Conservation (phyloP, 2,113 vertebrate genomes). For the Peromyscus polionotus region DNA sequence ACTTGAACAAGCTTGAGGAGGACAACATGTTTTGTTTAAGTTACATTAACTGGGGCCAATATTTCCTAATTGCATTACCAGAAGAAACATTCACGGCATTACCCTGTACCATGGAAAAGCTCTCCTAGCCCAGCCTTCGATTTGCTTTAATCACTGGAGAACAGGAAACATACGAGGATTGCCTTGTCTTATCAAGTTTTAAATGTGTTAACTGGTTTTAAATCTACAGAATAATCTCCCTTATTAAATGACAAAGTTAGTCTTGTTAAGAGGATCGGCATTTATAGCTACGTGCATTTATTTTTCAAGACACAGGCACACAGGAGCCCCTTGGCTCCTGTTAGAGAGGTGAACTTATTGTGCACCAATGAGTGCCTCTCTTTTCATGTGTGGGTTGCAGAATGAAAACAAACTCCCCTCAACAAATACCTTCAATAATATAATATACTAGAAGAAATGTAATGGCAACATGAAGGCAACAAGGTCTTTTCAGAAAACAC, state of each 20-base stretch:
- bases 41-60: slow-evolving; percentile 87
- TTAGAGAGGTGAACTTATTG: neutral
- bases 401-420: neutral
- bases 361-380: neutral
- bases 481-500: slow-evolving; percentile 27
- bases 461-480: neutral
- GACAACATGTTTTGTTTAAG: slow-evolving; percentile 90
- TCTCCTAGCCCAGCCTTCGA: slow-evolving; percentile 64
- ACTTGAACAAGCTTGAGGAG: slow-evolving; percentile 85
- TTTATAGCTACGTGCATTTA: slow-evolving; percentile 56
- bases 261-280: slow-evolving; percentile 70
- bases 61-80: slow-evolving; percentile 91
- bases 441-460: slow-evolving; percentile 29
- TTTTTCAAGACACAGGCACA: slow-evolving; percentile 59
- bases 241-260: slow-evolving; percentile 79
- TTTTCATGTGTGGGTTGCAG: slow-evolving; percentile 36
- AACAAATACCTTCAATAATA: slow-evolving; percentile 6
- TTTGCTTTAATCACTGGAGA: slow-evolving; percentile 83
- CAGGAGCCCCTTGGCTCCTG: slow-evolving; percentile 12
- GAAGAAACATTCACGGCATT: slow-evolving; percentile 85
- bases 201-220: slow-evolving; percentile 81
- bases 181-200: slow-evolving; percentile 82
- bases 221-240: slow-evolving; percentile 76
- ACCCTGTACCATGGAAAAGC: slow-evolving; percentile 82
- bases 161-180: slow-evolving; percentile 78